These are phyloP conservation scores for Anoplius nigerrimus DNA, from an alignment of 2,888 invertebrate genomes.

Conservation along the genomic window DNA sequence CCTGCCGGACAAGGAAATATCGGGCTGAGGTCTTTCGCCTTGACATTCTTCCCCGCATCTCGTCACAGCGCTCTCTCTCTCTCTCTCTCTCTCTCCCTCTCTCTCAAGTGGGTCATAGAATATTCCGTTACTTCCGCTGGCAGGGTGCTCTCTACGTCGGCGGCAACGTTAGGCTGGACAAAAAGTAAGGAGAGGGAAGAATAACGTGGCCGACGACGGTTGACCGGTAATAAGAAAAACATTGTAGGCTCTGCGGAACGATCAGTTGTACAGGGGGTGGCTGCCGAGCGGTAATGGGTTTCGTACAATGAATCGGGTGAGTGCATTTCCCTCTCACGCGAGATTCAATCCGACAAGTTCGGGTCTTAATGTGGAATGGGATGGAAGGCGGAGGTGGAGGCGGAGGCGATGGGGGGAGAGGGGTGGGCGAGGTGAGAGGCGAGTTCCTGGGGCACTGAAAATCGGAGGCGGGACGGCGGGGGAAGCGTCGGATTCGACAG, in stretches of 20 bases:
- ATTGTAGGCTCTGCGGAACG: conserved; percentile 42
- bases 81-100: too few relatives aligned
- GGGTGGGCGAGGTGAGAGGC: conserved; percentile 15
- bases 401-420: conserved; percentile 30
- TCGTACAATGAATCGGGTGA: conserved; percentile 45
- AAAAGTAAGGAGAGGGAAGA: too few relatives aligned
- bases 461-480: conserved; percentile 9
- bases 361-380: conserved; percentile 46
- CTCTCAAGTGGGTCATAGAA: too few relatives aligned
- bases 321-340: conserved; percentile 49
- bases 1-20: too few relatives aligned
- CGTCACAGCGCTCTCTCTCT: too few relatives aligned
- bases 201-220: too few relatives aligned
- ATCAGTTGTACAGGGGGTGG: conserved; percentile 27
- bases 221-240: conserved; percentile 8
- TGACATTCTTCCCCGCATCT: too few relatives aligned
- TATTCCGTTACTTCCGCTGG: too few relatives aligned
- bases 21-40: too few relatives aligned
- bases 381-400: conserved; percentile 29
- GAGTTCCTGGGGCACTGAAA: not conserved
- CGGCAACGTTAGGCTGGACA: too few relatives aligned
- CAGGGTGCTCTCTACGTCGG: too few relatives aligned
- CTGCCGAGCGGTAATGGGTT: conserved; percentile 40
- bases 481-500: conserved; percentile 46
- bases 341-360: conserved; percentile 52